These are phyloP conservation scores for Lampris incognitus DNA, from an alignment of 2,113 vertebrate species.

Conservation along the genomic window DNA sequence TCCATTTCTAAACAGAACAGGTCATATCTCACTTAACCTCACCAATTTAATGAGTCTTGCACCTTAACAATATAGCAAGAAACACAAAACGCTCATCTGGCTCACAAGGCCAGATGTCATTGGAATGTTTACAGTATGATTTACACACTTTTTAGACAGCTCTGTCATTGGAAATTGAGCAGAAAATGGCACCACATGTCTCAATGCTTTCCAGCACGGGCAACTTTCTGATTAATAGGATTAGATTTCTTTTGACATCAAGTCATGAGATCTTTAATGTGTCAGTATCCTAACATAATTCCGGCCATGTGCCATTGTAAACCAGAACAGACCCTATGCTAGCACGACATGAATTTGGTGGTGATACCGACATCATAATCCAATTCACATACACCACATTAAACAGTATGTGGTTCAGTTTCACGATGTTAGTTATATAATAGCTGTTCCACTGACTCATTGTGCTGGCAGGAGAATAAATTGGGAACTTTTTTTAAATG, in stretches of 20 bases:
- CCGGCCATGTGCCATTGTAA: background rate
- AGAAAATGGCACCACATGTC: background rate
- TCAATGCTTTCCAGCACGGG: background rate
- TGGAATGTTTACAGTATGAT: background rate
- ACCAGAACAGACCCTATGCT: slow-evolving; percentile 2
- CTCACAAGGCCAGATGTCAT: background rate
- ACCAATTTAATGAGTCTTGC: too few relatives aligned
- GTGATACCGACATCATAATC: slow-evolving; percentile 41
- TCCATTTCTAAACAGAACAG: too few relatives aligned
- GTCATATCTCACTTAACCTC: too few relatives aligned
- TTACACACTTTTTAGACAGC: background rate
- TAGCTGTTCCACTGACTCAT: slow-evolving; percentile 68
- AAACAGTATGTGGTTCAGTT: slow-evolving; percentile 40
- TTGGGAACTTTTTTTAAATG: slow-evolving; percentile 63
- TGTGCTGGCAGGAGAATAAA: slow-evolving; percentile 60
- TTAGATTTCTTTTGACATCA: slow-evolving; percentile 20
- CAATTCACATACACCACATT: slow-evolving; percentile 55
- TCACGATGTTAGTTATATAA: slow-evolving; percentile 60
- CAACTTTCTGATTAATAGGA: slow-evolving; percentile 7
- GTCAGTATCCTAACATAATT: slow-evolving; percentile 14
- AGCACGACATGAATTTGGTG: slow-evolving; percentile 4
- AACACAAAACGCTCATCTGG: too few relatives aligned
- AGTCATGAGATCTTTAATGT: slow-evolving; percentile 16
- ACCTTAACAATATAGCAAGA: too few relatives aligned
- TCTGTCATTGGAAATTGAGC: background rate